Percentiles rank a stretch among this genome's conserved stretches.
Evolutionary conservation across 92 coral and sea anemone genomes (phyloP).

Genomic region (Hydrozoanthus gracilis): DNA sequence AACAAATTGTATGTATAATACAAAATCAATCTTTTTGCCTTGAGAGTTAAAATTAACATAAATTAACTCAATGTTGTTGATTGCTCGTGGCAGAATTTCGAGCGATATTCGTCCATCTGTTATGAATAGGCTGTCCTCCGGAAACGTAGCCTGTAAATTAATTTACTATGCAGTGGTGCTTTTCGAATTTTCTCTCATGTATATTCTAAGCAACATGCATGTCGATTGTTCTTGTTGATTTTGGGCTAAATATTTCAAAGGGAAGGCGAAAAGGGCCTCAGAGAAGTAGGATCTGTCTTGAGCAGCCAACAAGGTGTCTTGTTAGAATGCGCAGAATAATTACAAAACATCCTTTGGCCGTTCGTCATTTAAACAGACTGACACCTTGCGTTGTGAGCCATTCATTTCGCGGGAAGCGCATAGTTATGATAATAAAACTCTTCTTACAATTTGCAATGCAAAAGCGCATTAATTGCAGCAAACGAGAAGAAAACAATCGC

Average conservation of each 20-base stretch:
- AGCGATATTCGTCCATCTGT: neutral
- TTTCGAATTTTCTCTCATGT: neutral
- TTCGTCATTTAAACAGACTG: constrained; percentile 35
- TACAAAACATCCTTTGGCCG: constrained; percentile 1
- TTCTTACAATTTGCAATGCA: constrained; percentile 27
- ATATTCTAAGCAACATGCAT: neutral
- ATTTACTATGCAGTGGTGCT: neutral
- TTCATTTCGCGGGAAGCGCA: constrained; percentile 14
- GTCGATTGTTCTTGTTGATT: neutral
- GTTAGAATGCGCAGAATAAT: neutral
- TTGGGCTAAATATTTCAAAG: neutral
- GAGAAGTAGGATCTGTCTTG: neutral
- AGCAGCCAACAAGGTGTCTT: neutral
- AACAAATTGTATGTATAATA: neutral
- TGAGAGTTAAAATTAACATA: neutral
- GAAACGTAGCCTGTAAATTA: neutral
- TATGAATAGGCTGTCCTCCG: neutral
- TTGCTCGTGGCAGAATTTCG: neutral
- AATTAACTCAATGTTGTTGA: neutral
- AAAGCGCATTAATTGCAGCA: constrained; percentile 32
- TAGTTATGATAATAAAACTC: constrained; percentile 1
- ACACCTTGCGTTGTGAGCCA: constrained; percentile 23
- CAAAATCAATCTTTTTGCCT: neutral
- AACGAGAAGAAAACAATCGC: neutral
- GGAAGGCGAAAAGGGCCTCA: neutral